Evolutionary conservation across 2,797 vertebrate genomes (phyloP).

Genomic region (Paratrypauchen microcephalus): DNA sequence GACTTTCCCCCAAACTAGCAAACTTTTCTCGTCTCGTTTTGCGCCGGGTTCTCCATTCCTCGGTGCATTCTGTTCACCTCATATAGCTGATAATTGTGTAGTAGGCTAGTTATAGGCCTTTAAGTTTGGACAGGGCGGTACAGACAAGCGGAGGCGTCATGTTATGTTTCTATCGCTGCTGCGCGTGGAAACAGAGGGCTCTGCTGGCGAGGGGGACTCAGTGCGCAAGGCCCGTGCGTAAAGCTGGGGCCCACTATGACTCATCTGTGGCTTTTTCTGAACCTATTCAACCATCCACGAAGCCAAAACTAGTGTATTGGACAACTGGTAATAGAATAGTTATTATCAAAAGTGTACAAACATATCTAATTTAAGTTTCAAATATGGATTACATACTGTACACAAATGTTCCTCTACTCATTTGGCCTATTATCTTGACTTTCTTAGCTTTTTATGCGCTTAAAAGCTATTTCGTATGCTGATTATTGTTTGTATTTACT

Average conservation of each 20-base stretch:
- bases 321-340: not conserved
- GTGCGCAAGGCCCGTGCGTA: constrained; percentile 23
- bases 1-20: constrained; percentile 13
- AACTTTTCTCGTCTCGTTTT: not conserved
- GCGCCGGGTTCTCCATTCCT: not conserved
- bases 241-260: not conserved
- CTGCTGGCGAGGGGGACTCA: constrained; percentile 59
- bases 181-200: constrained; percentile 44
- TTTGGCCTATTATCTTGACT: not conserved
- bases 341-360: not conserved
- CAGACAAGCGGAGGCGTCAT: constrained; percentile 55
- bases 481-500: not conserved
- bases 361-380: not conserved
- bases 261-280: not conserved
- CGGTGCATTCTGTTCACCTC: not conserved
- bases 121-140: constrained; percentile 44
- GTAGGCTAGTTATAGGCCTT: constrained; percentile 37
- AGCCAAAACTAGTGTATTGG: not conserved
- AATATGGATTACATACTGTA: not conserved
- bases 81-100: not conserved
- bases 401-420: not conserved
- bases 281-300: not conserved
- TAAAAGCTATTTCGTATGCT: not conserved
- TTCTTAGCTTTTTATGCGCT: not conserved
- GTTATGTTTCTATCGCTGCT: constrained; percentile 48